Conservation (phyloP, 2,888 invertebrate species). For the Desoria tigrina region DNA sequence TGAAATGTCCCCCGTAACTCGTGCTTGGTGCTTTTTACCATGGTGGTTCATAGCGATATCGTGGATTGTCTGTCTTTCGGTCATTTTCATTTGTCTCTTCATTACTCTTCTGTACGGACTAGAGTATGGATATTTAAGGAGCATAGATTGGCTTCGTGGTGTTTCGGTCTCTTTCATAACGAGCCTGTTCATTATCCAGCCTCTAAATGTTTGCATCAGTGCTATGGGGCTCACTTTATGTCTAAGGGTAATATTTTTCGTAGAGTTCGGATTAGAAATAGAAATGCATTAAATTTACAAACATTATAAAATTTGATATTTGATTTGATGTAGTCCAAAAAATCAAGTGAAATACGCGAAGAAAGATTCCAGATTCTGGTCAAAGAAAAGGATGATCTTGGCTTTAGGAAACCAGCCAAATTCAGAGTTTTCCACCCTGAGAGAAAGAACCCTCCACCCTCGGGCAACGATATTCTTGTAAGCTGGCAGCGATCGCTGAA, state of each 20-base stretch:
- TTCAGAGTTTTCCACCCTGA: slow-evolving; percentile 24
- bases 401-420: slow-evolving; percentile 1
- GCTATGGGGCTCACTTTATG: not conserved
- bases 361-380: slow-evolving; percentile 31
- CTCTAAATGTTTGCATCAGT: not conserved
- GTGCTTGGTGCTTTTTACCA: slow-evolving; percentile 25
- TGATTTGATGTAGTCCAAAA: slow-evolving; percentile 1
- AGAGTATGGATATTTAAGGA: slow-evolving; percentile 32
- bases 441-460: slow-evolving; percentile 21
- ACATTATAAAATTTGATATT: too few species aligned
- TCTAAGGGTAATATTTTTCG: too few species aligned
- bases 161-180: slow-evolving; percentile 23
- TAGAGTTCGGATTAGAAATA: too few species aligned
- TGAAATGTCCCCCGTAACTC: slow-evolving; percentile 20
- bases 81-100: slow-evolving; percentile 19
- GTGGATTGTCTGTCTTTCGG: slow-evolving; percentile 30
- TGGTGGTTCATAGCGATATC: slow-evolving; percentile 40
- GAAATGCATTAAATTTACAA: too few species aligned
- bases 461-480: slow-evolving; percentile 38
- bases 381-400: not conserved
- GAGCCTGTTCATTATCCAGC: not conserved
- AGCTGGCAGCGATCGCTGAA: slow-evolving; percentile 1
- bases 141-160: slow-evolving; percentile 38
- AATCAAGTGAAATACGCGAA: not conserved
- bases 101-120: slow-evolving; percentile 36